A percentile compares a stretch with the other conserved stretches of the same genome.
phyloP scores from a whole-genome alignment of 2,888 invertebrate species.

The Ormia ochracea region DNA sequence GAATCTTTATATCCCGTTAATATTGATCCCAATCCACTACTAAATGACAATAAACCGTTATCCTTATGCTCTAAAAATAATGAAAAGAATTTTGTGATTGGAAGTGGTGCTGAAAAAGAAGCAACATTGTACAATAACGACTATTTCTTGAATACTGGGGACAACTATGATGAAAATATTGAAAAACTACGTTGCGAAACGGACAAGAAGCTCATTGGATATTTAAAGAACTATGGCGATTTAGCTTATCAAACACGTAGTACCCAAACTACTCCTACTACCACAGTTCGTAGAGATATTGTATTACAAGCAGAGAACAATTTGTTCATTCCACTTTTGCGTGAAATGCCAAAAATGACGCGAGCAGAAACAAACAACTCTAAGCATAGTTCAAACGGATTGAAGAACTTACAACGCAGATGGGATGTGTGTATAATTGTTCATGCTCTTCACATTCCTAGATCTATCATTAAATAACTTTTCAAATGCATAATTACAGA shows the following conservation, averaged over 20 bases:
- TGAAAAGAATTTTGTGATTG: conserved; percentile 50
- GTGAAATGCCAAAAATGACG: conserved; percentile 78
- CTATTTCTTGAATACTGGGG: conserved; percentile 19
- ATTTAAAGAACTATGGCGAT: conserved; percentile 74
- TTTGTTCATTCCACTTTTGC: conserved; percentile 81
- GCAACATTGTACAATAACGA: conserved; percentile 67
- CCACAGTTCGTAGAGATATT: conserved; percentile 69
- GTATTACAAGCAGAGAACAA: conserved; percentile 74
- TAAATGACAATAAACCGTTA: conserved; percentile 66
- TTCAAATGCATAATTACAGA: conserved; percentile 75
- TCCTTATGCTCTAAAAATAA: neutral
- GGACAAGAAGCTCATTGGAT: conserved; percentile 71
- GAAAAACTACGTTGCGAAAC: conserved; percentile 71
- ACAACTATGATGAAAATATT: conserved; percentile 68
- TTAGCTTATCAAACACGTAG: conserved; percentile 66
- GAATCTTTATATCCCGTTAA: conserved; percentile 69
- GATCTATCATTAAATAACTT: neutral
- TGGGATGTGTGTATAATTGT: too few relatives aligned
- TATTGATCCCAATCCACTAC: conserved; percentile 71
- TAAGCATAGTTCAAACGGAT: conserved; percentile 53
- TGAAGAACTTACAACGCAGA: conserved; percentile 77
- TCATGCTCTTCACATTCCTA: too few relatives aligned
- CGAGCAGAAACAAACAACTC: conserved; percentile 65
- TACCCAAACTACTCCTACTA: conserved; percentile 72
- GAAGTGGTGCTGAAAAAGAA: conserved; percentile 22